phyloP scores from a whole-genome alignment of 2,888 invertebrate species.

The Leptopilina drosophilae region DNA sequence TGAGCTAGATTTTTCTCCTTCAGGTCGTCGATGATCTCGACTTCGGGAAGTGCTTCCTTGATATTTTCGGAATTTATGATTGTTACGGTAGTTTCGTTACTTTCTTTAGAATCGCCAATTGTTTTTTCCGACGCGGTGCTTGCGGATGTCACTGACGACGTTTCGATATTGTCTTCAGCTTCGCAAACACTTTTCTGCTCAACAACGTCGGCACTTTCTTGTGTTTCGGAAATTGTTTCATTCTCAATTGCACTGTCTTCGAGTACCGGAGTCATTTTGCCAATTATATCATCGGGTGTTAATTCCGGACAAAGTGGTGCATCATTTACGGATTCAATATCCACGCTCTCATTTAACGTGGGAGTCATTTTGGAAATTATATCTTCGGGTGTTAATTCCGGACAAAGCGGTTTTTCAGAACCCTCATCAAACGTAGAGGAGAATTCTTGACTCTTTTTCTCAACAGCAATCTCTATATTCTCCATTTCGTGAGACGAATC shows the following conservation, averaged over 20 bases:
- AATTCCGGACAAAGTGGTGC: background rate
- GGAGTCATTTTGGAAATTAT: too few species aligned
- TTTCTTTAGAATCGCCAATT: background rate
- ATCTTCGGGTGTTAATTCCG: too few species aligned
- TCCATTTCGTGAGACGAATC: background rate
- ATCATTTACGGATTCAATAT: too few species aligned
- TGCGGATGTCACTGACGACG: background rate
- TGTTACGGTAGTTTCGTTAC: background rate
- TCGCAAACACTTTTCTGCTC: background rate
- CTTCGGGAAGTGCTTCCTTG: background rate
- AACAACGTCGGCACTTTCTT: too few species aligned
- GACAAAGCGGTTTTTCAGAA: too few species aligned
- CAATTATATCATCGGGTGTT: background rate
- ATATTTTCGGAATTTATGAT: background rate
- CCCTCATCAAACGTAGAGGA: too few species aligned
- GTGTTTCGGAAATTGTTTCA: background rate
- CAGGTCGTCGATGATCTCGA: background rate
- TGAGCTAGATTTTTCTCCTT: too few species aligned
- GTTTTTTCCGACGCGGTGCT: background rate
- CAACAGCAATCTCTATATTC: background rate
- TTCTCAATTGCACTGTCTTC: too few species aligned
- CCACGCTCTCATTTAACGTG: too few species aligned
- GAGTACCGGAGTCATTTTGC: slow-evolving; percentile 21
- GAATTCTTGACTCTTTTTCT: background rate
- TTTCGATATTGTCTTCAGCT: background rate